Percentiles rank a stretch among this genome's conserved stretches.
Evolutionary conservation across 2,797 vertebrate genomes (phyloP).

Genomic region (Monodelphis domestica): DNA sequence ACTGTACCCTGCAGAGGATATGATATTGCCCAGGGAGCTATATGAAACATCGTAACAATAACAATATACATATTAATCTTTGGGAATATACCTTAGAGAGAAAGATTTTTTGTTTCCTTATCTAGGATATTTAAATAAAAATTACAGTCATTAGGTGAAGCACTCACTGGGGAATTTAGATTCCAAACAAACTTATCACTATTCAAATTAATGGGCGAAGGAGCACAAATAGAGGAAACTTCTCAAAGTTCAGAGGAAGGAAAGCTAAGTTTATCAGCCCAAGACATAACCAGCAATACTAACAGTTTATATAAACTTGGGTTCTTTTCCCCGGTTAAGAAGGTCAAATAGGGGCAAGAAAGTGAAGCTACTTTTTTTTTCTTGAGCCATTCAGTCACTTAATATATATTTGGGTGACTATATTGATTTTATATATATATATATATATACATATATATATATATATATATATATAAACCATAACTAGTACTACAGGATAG

Average conservation of each 20-base stretch:
- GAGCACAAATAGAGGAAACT: neutral
- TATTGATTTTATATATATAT: neutral
- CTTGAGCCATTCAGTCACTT: constrained; percentile 42
- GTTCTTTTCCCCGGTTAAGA: neutral
- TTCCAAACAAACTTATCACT: neutral
- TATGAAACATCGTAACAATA: neutral
- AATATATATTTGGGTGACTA: neutral
- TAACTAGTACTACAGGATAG: neutral
- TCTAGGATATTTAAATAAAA: neutral
- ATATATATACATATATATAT: no score
- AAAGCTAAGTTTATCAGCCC: no score
- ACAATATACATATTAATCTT: neutral
- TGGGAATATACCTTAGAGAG: neutral
- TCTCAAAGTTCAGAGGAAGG: constrained; percentile 11
- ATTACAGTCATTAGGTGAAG: neutral
- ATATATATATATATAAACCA: no score
- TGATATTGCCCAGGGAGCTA: constrained; percentile 2
- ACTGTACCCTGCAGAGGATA: constrained; percentile 21
- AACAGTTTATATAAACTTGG: neutral
- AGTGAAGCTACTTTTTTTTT: constrained; percentile 24
- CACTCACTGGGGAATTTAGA: neutral
- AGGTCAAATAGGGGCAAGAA: constrained; percentile 4
- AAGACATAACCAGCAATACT: neutral
- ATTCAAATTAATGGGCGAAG: neutral
- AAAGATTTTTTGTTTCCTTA: neutral